A percentile compares a stretch with the other conserved stretches of the same genome.
Conservation (phyloP, 2,888 invertebrate genomes). For the Sesia bembeciformis region DNA sequence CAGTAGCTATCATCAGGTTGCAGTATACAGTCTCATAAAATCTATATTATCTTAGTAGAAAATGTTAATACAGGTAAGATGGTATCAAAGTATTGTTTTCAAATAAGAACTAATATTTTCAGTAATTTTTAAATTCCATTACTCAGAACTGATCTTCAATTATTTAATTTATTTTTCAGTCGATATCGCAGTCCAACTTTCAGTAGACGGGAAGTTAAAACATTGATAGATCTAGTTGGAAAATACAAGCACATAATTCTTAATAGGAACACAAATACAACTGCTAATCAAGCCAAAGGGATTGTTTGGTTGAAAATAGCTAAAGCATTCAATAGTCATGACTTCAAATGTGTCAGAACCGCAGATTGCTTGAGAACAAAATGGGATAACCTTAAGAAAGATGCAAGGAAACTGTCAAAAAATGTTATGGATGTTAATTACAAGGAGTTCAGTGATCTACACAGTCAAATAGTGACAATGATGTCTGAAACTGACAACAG, state of each 20-base stretch:
- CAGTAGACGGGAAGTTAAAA: slow-evolving; percentile 36
- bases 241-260: slow-evolving; percentile 42
- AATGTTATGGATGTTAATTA: slow-evolving; percentile 31
- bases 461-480: slow-evolving; percentile 26
- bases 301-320: slow-evolving; percentile 45
- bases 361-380: slow-evolving; percentile 42
- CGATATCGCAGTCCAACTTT: slow-evolving; percentile 41
- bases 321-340: slow-evolving; percentile 37
- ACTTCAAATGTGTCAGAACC: slow-evolving; percentile 30
- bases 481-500: slow-evolving; percentile 28
- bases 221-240: slow-evolving; percentile 36
- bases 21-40: too few species aligned
- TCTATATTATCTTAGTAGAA: too few species aligned
- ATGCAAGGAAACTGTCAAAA: slow-evolving; percentile 32
- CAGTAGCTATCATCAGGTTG: too few species aligned
- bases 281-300: slow-evolving; percentile 41
- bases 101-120: too few species aligned
- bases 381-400: slow-evolving; percentile 54
- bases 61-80: too few species aligned
- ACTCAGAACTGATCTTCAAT: neutral
- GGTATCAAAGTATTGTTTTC: too few species aligned
- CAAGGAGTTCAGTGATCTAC: slow-evolving; percentile 26
- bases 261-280: slow-evolving; percentile 39
- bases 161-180: neutral
- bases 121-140: neutral